These are phyloP conservation scores for Cephus sareptanus DNA, from an alignment of 2,888 invertebrate genomes.

Conservation along the genomic window DNA sequence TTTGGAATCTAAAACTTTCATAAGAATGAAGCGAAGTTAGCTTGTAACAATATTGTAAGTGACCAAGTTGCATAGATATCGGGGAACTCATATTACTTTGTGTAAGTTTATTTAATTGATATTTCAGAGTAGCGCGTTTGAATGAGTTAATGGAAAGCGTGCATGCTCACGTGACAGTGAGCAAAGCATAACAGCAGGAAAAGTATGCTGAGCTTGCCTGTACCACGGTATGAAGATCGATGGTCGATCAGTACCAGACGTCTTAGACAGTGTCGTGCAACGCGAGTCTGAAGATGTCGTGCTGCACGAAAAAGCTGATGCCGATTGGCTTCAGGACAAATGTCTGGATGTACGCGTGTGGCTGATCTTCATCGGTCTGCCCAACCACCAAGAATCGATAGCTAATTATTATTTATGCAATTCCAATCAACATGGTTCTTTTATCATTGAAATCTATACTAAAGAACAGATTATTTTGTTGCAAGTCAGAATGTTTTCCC, in stretches of 20 bases:
- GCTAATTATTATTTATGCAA: conserved; percentile 39
- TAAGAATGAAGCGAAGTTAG: not conserved
- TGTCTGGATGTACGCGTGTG: conserved; percentile 93
- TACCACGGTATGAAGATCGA: conserved; percentile 54
- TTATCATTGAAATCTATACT: not conserved
- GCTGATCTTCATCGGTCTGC: conserved; percentile 95
- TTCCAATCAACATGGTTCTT: not conserved
- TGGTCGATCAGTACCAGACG: conserved; percentile 51
- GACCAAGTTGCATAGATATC: not conserved
- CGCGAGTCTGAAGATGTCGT: conserved; percentile 94
- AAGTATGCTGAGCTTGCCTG: conserved; percentile 47
- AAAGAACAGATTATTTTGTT: not conserved
- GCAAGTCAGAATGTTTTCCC: not conserved
- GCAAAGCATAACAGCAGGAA: conserved; percentile 31
- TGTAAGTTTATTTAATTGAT: not conserved
- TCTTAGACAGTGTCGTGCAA: conserved; percentile 82
- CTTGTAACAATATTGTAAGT: not conserved
- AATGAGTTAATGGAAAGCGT: not conserved
- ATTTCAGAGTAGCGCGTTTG: not conserved
- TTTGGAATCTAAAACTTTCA: not conserved
- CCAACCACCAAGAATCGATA: conserved; percentile 65
- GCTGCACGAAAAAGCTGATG: conserved; percentile 91
- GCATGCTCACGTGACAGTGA: conserved; percentile 29
- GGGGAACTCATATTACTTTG: not conserved
- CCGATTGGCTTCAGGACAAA: conserved; percentile 92